These are phyloP conservation scores for Noctua janthe DNA, from an alignment of 2,888 invertebrate species.

Conservation along the genomic window DNA sequence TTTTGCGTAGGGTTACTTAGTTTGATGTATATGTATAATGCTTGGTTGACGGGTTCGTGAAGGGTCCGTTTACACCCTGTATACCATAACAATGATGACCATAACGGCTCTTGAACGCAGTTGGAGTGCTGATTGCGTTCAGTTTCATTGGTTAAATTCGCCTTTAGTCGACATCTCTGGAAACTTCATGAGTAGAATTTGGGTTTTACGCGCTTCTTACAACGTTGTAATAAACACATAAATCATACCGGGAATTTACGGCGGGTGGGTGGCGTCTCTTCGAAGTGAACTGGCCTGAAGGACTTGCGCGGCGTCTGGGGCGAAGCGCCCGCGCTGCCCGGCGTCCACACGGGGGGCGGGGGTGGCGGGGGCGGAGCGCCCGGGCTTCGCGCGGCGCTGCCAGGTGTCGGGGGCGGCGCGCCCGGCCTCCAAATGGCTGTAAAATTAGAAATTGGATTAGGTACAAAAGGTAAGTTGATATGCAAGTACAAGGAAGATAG, in stretches of 20 bases:
- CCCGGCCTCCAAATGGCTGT: constrained; percentile 88
- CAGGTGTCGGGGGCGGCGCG: constrained; percentile 80
- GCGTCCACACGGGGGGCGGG: constrained; percentile 94
- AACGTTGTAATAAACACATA: background rate
- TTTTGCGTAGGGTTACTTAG: too few species aligned
- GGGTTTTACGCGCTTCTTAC: background rate
- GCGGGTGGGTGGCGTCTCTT: constrained; percentile 85
- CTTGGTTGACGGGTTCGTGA: too few species aligned
- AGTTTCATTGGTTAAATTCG: background rate
- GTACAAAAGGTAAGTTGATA: background rate
- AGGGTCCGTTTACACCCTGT: too few species aligned
- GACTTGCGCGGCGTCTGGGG: constrained; percentile 94
- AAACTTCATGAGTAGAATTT: background rate
- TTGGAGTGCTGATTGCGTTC: background rate
- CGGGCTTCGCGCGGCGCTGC: constrained; percentile 82
- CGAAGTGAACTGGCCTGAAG: constrained; percentile 94
- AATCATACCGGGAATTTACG: constrained; percentile 83
- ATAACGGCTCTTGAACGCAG: background rate
- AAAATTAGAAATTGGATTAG: constrained; percentile 30
- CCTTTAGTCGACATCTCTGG: background rate
- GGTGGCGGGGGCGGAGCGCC: constrained; percentile 90
- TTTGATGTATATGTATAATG: too few species aligned
- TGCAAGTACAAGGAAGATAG: background rate
- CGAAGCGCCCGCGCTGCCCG: constrained; percentile 93
- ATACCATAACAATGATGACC: background rate